A percentile compares a stretch with the other conserved stretches of the same genome.
These are phyloP conservation scores for Mystacides longicornis DNA, from an alignment of 2,888 invertebrate species.

Conservation along the genomic window DNA sequence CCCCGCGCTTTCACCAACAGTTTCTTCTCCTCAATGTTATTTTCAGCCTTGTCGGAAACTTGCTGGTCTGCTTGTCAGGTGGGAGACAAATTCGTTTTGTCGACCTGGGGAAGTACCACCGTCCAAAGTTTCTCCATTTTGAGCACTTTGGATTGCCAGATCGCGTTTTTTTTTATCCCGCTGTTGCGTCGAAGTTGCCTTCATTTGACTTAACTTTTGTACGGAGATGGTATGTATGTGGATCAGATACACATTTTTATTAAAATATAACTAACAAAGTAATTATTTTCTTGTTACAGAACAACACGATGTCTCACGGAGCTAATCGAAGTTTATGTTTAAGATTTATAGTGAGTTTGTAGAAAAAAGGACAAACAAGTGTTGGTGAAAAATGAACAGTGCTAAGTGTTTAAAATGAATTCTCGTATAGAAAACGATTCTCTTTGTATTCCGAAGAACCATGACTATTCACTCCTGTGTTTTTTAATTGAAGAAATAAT, in stretches of 20 bases:
- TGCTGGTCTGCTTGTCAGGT: too few relatives aligned
- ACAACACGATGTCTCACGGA: not conserved
- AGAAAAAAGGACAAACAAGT: not conserved
- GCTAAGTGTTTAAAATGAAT: not conserved
- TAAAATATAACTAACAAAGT: not conserved
- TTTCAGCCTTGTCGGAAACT: too few relatives aligned
- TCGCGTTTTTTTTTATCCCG: not conserved
- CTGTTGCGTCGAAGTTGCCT: not conserved
- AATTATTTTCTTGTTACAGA: not conserved
- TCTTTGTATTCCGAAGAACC: not conserved
- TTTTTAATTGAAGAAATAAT: not conserved
- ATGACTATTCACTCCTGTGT: not conserved
- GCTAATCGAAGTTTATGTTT: not conserved
- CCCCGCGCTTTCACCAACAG: too few relatives aligned
- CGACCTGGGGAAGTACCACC: constrained; percentile 19
- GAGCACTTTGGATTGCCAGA: not conserved
- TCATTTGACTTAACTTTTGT: not conserved
- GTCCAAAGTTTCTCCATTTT: constrained; percentile 3
- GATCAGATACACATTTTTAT: not conserved
- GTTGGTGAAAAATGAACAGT: not conserved
- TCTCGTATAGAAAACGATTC: not conserved
- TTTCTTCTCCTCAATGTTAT: too few relatives aligned
- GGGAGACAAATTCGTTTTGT: constrained; percentile 9
- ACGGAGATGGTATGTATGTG: not conserved
- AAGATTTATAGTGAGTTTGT: not conserved